These are phyloP conservation scores for Colius striatus DNA, from an alignment of 2,113 vertebrate species.

Conservation along the genomic window DNA sequence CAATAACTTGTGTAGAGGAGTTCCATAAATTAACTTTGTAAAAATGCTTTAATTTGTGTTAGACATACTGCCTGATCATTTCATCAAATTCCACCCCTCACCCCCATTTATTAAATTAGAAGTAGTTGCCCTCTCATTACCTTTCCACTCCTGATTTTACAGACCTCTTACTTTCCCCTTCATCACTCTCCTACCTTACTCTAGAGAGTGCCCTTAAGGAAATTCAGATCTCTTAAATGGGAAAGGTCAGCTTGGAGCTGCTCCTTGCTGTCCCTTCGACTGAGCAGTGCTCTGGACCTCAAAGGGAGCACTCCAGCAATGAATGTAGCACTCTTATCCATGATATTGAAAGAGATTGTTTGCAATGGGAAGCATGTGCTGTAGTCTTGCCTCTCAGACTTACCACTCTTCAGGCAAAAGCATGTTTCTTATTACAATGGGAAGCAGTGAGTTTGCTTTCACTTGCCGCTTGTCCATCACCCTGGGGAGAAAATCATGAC, in stretches of 20 bases:
- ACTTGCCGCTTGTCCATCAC: neutral
- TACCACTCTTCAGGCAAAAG: neutral
- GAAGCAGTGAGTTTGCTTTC: neutral
- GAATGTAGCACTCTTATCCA: fast-evolving
- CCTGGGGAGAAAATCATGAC: neutral
- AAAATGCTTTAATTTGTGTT: constrained; percentile 63
- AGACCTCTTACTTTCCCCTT: neutral
- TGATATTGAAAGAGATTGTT: neutral
- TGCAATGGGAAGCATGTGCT: neutral
- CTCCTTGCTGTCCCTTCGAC: neutral
- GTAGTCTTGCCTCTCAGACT: neutral
- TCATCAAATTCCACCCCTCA: constrained; percentile 1
- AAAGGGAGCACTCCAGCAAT: neutral
- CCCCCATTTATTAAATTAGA: neutral
- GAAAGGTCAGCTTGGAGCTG: neutral
- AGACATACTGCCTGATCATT: constrained; percentile 25
- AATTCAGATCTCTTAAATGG: neutral
- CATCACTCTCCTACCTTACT: neutral
- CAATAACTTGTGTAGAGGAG: constrained; percentile 31
- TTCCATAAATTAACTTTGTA: constrained; percentile 48
- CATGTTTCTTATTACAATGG: neutral
- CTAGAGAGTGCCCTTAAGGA: neutral
- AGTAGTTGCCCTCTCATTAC: neutral
- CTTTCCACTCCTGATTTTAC: neutral
- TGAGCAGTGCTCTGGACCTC: neutral